Evolutionary conservation across 2,888 invertebrate genomes (phyloP), one percentile per base, ranked within the genome.

Genomic region (Napeogenes sylphis): DNA sequence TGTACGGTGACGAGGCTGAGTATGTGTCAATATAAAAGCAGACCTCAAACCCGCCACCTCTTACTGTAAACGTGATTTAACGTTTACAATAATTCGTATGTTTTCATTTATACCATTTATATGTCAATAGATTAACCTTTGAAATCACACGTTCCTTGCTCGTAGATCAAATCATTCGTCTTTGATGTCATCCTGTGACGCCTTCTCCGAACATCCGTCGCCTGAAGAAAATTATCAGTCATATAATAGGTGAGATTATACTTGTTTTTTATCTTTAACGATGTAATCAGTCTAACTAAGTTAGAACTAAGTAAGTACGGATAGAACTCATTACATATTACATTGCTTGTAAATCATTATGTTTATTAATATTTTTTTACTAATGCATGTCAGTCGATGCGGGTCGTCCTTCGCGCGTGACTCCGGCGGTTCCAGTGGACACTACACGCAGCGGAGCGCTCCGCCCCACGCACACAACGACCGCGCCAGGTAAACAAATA

Each of bases 381-480:
- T 45, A 4, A 21, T 33, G 13, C 33, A 10, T 42, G 42, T 0
- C 73, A 87, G 89, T 65, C 88, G 91, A 0, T 91, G 91, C 70
- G 93, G 92, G 0, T 93, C 93, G 0, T 93, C 93, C 33, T 91
- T 93, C 71, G 96, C 96, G 59, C 93, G 95, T 3, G 96, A 96
- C 82, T 95, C 95, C 0, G 96, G 96, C 38, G 95, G 95, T 45
- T 95, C 95, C 1, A 95, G 95, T 65, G 96, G 95, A 0, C 96
- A 95, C 83, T 96, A 95, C 81, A 95, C 95, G 62, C 95, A 95
- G 81, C 92, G 94, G 68, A 95, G 95, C 77, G 95, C 95, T 71
- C 95, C 95, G n/a, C 92, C 92, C 83, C 83, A 78, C 74, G 73
- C 79, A 4, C 95, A 95, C 76, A 95, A 95, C 81, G 94, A 92